Conservation (phyloP, 2,888 invertebrate genomes). For the Corbicula japonica region DNA sequence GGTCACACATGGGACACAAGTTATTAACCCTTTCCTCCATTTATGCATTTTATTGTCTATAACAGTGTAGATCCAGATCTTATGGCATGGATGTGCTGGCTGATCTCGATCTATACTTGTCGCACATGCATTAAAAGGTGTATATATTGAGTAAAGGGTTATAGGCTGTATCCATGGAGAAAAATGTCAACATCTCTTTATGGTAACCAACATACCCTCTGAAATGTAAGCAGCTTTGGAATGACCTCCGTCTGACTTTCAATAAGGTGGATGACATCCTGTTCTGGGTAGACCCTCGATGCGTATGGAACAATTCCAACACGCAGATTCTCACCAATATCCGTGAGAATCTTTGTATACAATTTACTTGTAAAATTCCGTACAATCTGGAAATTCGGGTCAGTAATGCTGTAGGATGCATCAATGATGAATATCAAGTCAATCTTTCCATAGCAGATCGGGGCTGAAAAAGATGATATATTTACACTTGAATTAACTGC, state of each 20-base stretch:
- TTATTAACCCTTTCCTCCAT: no score
- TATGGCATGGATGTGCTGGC: no score
- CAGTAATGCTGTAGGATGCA: constrained; percentile 25
- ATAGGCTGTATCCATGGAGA: no score
- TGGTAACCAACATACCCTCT: background rate
- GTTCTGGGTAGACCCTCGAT: constrained; percentile 18
- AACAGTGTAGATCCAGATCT: no score
- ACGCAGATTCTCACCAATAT: constrained; percentile 4
- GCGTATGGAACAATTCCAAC: constrained; percentile 38
- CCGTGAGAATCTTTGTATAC: constrained; percentile 11
- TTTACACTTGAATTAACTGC: no score
- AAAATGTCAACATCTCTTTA: no score
- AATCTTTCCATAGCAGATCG: constrained; percentile 28
- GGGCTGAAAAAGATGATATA: constrained; percentile 11
- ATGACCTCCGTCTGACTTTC: background rate
- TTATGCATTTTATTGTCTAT: no score
- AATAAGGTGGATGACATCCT: constrained; percentile 1
- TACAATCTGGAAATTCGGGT: constrained; percentile 3
- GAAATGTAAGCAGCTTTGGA: background rate
- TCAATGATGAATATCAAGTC: constrained; percentile 36
- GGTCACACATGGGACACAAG: no score
- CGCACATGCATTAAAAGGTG: no score
- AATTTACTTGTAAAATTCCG: constrained; percentile 14
- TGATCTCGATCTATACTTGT: no score
- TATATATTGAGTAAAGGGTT: no score